Conservation (phyloP, 2,888 invertebrate species). For the Petrophora chlorosata region DNA sequence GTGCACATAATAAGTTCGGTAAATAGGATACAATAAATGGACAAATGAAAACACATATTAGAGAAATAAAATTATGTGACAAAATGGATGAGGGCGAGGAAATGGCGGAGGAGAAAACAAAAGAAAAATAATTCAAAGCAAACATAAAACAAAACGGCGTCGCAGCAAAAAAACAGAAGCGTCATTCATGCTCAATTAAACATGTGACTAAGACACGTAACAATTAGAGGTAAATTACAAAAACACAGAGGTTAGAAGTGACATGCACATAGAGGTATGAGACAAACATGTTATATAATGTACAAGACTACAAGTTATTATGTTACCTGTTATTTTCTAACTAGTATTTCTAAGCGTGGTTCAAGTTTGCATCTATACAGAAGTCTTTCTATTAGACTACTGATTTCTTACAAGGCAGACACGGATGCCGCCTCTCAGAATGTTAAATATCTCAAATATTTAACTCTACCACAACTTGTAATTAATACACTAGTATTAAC, state of each 20-base stretch:
- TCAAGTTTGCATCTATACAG: conserved; percentile 33
- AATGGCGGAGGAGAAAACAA: conserved; percentile 50
- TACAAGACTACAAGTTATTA: conserved; percentile 1
- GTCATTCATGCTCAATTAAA: conserved; percentile 50
- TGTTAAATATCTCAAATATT: no score
- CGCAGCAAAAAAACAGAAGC: conserved; percentile 77
- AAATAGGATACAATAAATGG: neutral
- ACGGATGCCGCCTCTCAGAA: no score
- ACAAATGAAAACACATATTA: neutral
- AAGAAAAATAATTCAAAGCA: conserved; percentile 76
- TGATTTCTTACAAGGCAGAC: no score
- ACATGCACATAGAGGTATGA: conserved; percentile 28
- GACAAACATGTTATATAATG: conserved; percentile 2
- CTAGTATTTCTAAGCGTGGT: conserved; percentile 27
- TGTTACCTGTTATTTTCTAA: conserved; percentile 30
- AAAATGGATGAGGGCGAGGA: conserved; percentile 29
- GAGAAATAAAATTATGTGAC: conserved; percentile 6
- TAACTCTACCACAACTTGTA: no score
- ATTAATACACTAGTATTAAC: no score
- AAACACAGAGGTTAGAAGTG: conserved; percentile 64
- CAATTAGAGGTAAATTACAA: conserved; percentile 50
- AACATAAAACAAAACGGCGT: conserved; percentile 70
- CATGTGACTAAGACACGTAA: conserved; percentile 34
- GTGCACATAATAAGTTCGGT: neutral
- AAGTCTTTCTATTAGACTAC: no score